A percentile compares a stretch with the other conserved stretches of the same genome.
Evolutionary conservation across 92 coral and sea anemone species (phyloP).

Genomic region (Heteractis magnifica): DNA sequence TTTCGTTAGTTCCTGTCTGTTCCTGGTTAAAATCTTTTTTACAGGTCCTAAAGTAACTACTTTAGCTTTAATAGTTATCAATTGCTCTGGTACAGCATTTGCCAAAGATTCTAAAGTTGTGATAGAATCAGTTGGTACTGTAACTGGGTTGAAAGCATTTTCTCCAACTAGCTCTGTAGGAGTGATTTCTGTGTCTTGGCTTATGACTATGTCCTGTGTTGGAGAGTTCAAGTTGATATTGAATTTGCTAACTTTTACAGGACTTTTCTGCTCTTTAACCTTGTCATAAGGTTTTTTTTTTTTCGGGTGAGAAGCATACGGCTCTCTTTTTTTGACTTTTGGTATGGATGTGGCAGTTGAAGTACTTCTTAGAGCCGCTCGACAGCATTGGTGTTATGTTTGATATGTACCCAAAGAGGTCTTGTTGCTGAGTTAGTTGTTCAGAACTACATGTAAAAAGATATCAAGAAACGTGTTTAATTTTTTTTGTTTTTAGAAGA

Average conservation of each 20-base stretch:
- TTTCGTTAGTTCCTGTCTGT: constrained; percentile 15
- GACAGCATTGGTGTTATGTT: constrained; percentile 44
- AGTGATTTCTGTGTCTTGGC: constrained; percentile 19
- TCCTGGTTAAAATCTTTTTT: constrained; percentile 37
- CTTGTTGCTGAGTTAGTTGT: background rate
- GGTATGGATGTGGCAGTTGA: constrained; percentile 47
- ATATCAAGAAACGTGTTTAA: no score
- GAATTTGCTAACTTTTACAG: constrained; percentile 28
- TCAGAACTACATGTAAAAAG: background rate
- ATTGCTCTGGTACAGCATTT: constrained; percentile 47
- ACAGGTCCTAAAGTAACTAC: constrained; percentile 11
- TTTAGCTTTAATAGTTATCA: constrained; percentile 46
- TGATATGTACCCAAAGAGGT: constrained; percentile 43
- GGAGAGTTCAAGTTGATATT: constrained; percentile 15
- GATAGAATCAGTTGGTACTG: constrained; percentile 31
- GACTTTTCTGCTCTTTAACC: constrained; percentile 27
- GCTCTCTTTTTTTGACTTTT: constrained; percentile 30
- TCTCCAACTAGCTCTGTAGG: constrained; percentile 10
- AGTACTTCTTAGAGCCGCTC: constrained; percentile 45
- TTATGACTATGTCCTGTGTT: constrained; percentile 20
- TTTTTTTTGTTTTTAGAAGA: no score
- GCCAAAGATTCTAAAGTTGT: constrained; percentile 18
- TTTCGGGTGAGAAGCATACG: constrained; percentile 34
- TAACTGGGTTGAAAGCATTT: constrained; percentile 29
- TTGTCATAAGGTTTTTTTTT: constrained; percentile 17